Conservation (phyloP, 2,888 invertebrate species). For the Linnaemya tessellans region DNA sequence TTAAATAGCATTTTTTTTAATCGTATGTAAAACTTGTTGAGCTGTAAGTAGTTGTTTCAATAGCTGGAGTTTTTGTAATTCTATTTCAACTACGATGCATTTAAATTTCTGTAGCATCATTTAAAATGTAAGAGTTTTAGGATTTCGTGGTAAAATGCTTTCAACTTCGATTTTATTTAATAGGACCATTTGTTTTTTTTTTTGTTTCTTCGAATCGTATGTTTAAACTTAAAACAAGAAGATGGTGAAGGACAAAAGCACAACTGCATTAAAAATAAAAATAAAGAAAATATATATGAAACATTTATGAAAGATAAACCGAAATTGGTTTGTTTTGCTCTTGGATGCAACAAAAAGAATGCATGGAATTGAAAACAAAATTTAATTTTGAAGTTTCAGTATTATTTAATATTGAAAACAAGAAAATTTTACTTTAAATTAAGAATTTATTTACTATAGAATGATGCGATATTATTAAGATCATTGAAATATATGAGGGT, state of each 20-base stretch:
- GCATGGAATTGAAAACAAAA: background rate
- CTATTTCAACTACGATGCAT: slow-evolving; percentile 33
- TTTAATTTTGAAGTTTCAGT: background rate
- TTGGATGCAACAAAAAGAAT: background rate
- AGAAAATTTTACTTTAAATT: background rate
- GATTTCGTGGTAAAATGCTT: slow-evolving; percentile 66
- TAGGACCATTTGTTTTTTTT: slow-evolving; percentile 1
- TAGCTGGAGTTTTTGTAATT: background rate
- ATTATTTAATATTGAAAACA: background rate
- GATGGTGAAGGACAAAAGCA: background rate
- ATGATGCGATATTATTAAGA: background rate
- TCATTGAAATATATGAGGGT: slow-evolving; percentile 22
- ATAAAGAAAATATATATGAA: background rate
- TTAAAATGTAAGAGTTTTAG: slow-evolving; percentile 59
- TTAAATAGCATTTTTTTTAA: background rate
- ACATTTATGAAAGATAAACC: slow-evolving; percentile 26
- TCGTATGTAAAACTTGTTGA: slow-evolving; percentile 13
- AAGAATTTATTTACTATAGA: background rate
- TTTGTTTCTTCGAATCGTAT: background rate
- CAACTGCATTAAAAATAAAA: background rate
- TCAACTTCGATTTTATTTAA: slow-evolving; percentile 50
- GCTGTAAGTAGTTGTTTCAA: background rate
- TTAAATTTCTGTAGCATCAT: slow-evolving; percentile 42
- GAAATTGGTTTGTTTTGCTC: slow-evolving; percentile 5
- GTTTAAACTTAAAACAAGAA: background rate